Evolutionary conservation across 2,797 vertebrate species (phyloP).

Genomic region (Tarsius wallacei): DNA sequence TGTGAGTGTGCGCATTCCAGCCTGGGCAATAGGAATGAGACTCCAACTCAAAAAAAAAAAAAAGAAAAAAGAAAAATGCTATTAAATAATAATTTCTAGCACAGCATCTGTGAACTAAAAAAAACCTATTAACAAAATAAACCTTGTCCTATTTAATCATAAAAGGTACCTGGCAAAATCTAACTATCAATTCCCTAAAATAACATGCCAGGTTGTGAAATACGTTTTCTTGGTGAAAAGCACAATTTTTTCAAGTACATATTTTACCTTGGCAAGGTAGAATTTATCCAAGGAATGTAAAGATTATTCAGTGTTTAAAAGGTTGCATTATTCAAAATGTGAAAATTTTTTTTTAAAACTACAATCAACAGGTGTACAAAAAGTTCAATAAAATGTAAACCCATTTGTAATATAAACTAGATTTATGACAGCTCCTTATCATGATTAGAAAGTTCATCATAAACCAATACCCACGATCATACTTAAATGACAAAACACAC

Average conservation of each 20-base stretch:
- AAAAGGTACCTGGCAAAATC: background rate
- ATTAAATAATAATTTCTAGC: slow-evolving; percentile 13
- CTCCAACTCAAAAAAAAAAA: too few relatives aligned
- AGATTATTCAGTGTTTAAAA: slow-evolving; percentile 6
- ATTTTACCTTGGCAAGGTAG: background rate
- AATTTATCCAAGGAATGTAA: background rate
- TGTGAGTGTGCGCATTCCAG: too few relatives aligned
- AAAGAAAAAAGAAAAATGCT: background rate
- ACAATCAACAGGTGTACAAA: background rate
- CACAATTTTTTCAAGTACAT: background rate
- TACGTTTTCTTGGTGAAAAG: background rate
- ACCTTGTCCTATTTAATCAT: background rate
- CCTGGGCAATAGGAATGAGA: too few relatives aligned
- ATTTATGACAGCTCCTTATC: background rate
- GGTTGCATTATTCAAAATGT: background rate
- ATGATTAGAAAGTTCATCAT: background rate
- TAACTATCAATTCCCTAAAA: background rate
- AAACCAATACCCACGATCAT: background rate
- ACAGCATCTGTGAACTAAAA: slow-evolving; percentile 21
- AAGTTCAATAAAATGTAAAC: background rate
- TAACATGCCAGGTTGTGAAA: background rate
- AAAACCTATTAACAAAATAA: slow-evolving; percentile 16
- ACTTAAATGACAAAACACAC: background rate
- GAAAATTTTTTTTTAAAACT: background rate
- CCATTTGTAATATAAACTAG: background rate